A percentile compares a stretch with the other conserved stretches of the same genome.
Evolutionary conservation across 2,113 vertebrate species (phyloP).

Genomic region (Osmerus eperlanus): DNA sequence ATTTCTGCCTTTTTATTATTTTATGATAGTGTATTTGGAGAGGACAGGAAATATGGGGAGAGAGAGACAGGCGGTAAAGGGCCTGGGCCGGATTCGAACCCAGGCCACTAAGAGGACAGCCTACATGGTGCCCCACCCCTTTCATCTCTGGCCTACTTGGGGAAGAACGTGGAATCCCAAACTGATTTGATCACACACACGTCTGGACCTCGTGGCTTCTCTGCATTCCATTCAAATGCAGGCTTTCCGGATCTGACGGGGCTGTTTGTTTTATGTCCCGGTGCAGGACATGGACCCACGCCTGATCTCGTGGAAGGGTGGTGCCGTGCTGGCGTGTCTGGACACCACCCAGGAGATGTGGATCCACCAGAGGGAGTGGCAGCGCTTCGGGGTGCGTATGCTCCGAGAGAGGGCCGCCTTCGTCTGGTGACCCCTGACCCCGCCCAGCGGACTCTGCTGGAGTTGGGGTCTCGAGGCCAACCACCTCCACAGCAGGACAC

Average conservation of each 20-base stretch:
- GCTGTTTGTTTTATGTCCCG: neutral
- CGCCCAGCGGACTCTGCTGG: neutral
- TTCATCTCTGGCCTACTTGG: too few species aligned
- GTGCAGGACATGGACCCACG: conserved; percentile 91
- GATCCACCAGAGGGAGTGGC: conserved; percentile 95
- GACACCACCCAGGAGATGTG: conserved; percentile 97
- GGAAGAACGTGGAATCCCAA: too few species aligned
- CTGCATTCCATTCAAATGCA: neutral
- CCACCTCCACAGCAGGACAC: conserved; percentile 2
- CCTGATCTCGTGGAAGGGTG: conserved; percentile 94
- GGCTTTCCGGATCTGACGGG: neutral
- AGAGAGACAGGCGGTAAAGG: too few species aligned
- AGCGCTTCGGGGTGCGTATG: conserved; percentile 93
- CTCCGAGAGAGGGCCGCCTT: conserved; percentile 91
- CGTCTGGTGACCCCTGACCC: conserved; percentile 85
- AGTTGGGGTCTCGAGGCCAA: neutral
- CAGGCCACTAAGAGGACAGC: too few species aligned
- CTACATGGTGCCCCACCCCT: too few species aligned
- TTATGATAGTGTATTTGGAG: too few species aligned
- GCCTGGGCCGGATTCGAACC: too few species aligned
- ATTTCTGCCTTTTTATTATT: too few species aligned
- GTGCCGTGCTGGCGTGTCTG: conserved; percentile 89
- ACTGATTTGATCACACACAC: too few species aligned
- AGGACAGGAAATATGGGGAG: too few species aligned
- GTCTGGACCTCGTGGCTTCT: too few species aligned